These are phyloP conservation scores for Drosophila erecta DNA, from an alignment of 1,140 invertebrate genomes.

Conservation along the genomic window DNA sequence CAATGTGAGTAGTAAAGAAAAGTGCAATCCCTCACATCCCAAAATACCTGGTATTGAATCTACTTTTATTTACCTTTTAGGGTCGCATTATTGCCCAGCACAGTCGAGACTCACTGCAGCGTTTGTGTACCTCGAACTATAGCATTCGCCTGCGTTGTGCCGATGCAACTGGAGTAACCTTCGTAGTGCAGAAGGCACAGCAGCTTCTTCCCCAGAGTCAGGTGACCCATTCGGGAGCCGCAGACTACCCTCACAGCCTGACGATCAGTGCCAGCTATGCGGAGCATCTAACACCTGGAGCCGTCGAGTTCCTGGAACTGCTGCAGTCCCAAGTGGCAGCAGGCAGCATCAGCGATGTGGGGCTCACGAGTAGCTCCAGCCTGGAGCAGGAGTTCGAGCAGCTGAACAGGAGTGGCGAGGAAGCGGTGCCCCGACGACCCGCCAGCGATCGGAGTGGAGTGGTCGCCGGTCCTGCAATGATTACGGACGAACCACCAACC, in stretches of 20 bases:
- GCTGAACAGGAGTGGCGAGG: slow-evolving; percentile 52
- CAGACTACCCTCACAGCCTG: slow-evolving; percentile 22
- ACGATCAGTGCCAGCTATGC: slow-evolving; percentile 56
- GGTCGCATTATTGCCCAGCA: slow-evolving; percentile 80
- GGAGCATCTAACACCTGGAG: slow-evolving; percentile 46
- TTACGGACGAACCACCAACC: slow-evolving; percentile 35
- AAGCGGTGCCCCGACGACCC: not conserved
- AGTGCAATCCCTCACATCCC: not conserved
- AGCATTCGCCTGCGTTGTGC: slow-evolving; percentile 58
- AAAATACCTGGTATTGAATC: too few relatives aligned
- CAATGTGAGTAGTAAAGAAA: slow-evolving; percentile 80
- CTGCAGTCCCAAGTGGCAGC: slow-evolving; percentile 50
- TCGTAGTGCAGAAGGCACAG: slow-evolving; percentile 38
- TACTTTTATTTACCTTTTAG: slow-evolving; percentile 23
- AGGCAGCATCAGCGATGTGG: slow-evolving; percentile 47
- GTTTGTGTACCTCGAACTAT: slow-evolving; percentile 67
- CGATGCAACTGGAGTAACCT: slow-evolving; percentile 34
- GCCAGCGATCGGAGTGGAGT: slow-evolving; percentile 4
- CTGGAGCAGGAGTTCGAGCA: slow-evolving; percentile 77
- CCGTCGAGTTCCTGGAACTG: slow-evolving; percentile 56
- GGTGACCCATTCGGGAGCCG: slow-evolving; percentile 12
- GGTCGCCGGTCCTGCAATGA: slow-evolving; percentile 85
- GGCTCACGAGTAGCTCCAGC: slow-evolving; percentile 59
- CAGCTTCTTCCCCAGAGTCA: slow-evolving; percentile 44
- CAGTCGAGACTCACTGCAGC: slow-evolving; percentile 71